A percentile compares a stretch with the other conserved stretches of the same genome.
These are phyloP conservation scores for Azorinus chamasolen DNA, from an alignment of 2,888 invertebrate genomes.

Conservation along the genomic window DNA sequence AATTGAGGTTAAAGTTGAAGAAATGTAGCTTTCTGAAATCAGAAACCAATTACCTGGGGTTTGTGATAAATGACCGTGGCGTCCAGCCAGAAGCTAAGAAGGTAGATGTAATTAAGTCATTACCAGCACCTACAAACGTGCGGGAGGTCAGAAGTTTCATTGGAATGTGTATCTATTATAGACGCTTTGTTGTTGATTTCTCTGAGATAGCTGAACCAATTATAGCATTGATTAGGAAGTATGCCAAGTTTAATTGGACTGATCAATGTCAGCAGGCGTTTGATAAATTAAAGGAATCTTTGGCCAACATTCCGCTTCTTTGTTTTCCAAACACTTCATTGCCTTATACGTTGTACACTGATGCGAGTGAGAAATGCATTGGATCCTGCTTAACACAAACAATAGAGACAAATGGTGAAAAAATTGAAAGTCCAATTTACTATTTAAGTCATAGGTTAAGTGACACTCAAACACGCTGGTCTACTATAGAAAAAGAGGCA, in stretches of 20 bases:
- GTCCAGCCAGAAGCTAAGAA: constrained; percentile 29
- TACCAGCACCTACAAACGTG: constrained; percentile 26
- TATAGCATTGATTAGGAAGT: constrained; percentile 35
- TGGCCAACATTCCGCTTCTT: constrained; percentile 23
- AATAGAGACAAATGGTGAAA: too few relatives aligned
- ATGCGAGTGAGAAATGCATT: too few relatives aligned
- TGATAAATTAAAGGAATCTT: constrained; percentile 23
- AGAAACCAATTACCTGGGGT: constrained; percentile 40
- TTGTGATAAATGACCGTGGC: constrained; percentile 2
- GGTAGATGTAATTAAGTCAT: constrained; percentile 20
- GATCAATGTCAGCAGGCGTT: constrained; percentile 20
- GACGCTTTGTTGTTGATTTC: constrained; percentile 23
- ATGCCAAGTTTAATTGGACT: constrained; percentile 36
- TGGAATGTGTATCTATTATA: constrained; percentile 39
- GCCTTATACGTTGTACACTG: not conserved
- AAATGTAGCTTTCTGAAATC: constrained; percentile 35
- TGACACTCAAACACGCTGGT: too few relatives aligned
- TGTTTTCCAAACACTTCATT: too few relatives aligned
- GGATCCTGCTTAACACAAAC: too few relatives aligned
- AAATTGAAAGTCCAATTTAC: too few relatives aligned
- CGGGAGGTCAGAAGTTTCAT: constrained; percentile 28
- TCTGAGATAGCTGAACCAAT: constrained; percentile 37
- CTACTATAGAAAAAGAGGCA: too few relatives aligned
- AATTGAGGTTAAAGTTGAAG: constrained; percentile 31
- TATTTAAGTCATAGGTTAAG: too few relatives aligned